Conservation (phyloP, 2,113 vertebrate species). For the Bos taurus region ARS-UCD2.0 NC_037339.1:58795001-58795500, state of each 20-base stretch:
- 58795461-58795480: background rate
- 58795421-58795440: background rate
- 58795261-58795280: background rate
- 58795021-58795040: background rate
- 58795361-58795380: background rate
- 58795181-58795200: background rate
- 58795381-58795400: background rate
- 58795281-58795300: background rate
- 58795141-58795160: background rate
- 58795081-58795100: background rate
- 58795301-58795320: background rate
- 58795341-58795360: background rate
- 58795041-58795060: background rate
- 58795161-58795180: background rate
- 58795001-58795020: background rate
- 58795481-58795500: background rate
- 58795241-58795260: background rate
- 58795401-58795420: background rate
- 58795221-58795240: background rate
- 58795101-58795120: background rate
- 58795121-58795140: background rate
- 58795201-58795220: background rate
- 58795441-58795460: background rate
- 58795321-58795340: background rate
- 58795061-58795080: background rate